phyloP scores from a whole-genome alignment of 2,797 vertebrate species.

The Xerus rutilus region DNA sequence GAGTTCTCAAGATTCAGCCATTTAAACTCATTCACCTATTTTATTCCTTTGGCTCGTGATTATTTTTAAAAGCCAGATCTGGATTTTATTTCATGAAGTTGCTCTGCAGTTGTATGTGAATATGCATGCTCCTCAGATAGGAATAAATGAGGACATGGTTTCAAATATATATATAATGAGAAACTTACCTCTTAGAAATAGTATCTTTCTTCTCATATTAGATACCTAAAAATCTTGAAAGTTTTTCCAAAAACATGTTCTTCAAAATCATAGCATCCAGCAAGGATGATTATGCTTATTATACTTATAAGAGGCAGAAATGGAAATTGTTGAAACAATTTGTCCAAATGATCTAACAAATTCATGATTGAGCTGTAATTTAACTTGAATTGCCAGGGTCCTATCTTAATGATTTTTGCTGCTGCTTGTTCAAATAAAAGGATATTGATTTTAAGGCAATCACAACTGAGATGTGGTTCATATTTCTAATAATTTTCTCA shows the following conservation, averaged over 20 bases:
- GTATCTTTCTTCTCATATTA: constrained; percentile 25
- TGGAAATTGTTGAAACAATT: constrained; percentile 64
- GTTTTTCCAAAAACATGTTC: constrained; percentile 33
- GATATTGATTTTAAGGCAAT: constrained; percentile 65
- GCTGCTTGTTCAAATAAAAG: constrained; percentile 65
- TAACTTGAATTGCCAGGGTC: constrained; percentile 21
- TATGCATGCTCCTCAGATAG: background rate
- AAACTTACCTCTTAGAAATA: background rate
- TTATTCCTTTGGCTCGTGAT: background rate
- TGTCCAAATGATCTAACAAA: constrained; percentile 64
- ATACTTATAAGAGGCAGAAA: constrained; percentile 41
- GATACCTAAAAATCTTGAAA: constrained; percentile 40
- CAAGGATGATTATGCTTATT: constrained; percentile 61
- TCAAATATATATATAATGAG: constrained; percentile 39
- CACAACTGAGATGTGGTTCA: constrained; percentile 52
- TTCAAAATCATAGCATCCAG: constrained; percentile 46
- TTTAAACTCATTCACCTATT: background rate
- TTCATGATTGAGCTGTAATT: constrained; percentile 61
- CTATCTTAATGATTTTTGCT: constrained; percentile 62
- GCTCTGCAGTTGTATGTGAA: background rate
- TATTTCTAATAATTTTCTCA: constrained; percentile 72
- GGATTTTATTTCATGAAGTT: constrained; percentile 34
- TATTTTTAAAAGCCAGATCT: constrained; percentile 32
- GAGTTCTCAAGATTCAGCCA: background rate
- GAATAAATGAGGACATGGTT: background rate